Conservation (phyloP, 2,113 vertebrate genomes). For the Sceloporus undulatus region DNA sequence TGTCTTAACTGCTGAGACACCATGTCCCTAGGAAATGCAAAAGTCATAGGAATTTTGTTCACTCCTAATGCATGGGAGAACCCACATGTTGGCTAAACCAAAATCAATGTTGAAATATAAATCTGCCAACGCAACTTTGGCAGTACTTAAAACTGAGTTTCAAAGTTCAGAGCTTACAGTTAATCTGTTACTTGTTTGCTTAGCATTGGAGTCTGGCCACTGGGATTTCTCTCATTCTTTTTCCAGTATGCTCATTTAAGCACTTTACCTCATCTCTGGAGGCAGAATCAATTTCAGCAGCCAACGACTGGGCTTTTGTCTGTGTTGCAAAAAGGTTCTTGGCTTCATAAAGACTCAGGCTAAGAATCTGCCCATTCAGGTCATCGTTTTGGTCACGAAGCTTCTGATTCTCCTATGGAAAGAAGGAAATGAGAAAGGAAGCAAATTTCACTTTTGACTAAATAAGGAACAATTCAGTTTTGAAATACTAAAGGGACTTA, state of each 20-base stretch:
- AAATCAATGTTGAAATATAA: not conserved
- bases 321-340: conserved; percentile 96
- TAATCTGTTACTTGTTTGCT: not conserved
- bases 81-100: not conserved
- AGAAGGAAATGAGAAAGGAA: conserved; percentile 18
- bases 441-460: conserved; percentile 27
- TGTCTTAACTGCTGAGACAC: too few species aligned
- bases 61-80: too few species aligned
- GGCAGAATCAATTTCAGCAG: conserved; percentile 95
- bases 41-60: not conserved
- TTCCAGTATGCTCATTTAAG: not conserved
- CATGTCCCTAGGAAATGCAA: not conserved
- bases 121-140: not conserved
- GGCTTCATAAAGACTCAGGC: conserved; percentile 95
- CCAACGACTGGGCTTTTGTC: conserved; percentile 97
- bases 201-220: not conserved
- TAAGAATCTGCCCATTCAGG: conserved; percentile 95
- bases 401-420: conserved; percentile 92
- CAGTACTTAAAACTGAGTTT: not conserved
- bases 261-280: conserved; percentile 91
- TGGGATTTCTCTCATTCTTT: not conserved
- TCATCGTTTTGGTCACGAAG: conserved; percentile 96
- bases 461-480: not conserved
- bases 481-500: not conserved
- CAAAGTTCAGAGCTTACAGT: not conserved